Base-by-base conservation (phyloP, 2,797 vertebrate species). In the Molothrus ater region DNA sequence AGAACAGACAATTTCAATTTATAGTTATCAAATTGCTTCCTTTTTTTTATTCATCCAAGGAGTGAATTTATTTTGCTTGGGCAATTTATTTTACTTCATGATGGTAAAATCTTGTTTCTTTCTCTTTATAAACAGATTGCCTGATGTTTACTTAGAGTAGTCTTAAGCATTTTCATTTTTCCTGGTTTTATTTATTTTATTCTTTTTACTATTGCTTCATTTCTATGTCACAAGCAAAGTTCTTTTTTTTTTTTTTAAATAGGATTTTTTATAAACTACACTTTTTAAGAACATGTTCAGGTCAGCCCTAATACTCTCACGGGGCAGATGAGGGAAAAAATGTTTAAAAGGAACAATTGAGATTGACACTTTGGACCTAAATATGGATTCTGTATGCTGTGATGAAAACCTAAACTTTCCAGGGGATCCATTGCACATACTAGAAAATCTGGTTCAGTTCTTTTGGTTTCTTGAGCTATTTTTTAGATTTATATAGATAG, bases 61-160 rank as follows among this genome's bases (percentile, higher is more conserved):
- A 90, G 11, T 69, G 61, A 74, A 50, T 76, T 85, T 91, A 40
- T 95, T 90, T 88, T 92, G 38, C 26, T 86, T 74, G 72, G 17
- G 36, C 74, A 90, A 79, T 92, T 85, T 80, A 71, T 93, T 95
- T 94, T 86, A 61, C 47, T 86, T 82, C 85, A 75, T 74, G 32
- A 34, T 83, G 18, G 38, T 72, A 91, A 69, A 75, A 91, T 54
- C 61, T 88, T 86, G 45, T 82, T 95, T 92, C 40, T 86, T 68
- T 61, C 29, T 65, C 32, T 78, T 94, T 80, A 54, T 88, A 86
- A 90, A 92, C 61, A 91, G 17, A 86, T 80, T 83, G 53, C 22
- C 48, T 56, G 15, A 68, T 83, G 54, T 78, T 90, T 93, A 78
- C 40, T 86, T 45, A 74, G 48, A 80, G 11, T 74, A 19, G 38